Conservation (phyloP, 2,888 invertebrate species). For the Xestoiulus laeticollis region DNA sequence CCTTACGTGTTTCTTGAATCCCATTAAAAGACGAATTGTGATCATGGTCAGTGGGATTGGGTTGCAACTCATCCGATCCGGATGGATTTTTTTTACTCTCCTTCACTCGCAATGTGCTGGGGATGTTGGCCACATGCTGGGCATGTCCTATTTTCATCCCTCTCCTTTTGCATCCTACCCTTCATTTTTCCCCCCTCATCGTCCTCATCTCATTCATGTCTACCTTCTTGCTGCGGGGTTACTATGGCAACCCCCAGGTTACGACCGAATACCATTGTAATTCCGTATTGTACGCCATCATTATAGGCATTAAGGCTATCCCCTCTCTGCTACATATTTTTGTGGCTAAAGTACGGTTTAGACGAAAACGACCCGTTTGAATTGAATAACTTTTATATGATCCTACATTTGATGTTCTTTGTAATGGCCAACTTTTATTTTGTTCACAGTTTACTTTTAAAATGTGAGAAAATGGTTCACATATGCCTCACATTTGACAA, state of each 20-base stretch:
- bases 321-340: conserved; percentile 40
- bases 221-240: conserved; percentile 47
- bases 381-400: not conserved
- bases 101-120: not conserved
- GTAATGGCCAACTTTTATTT: not conserved
- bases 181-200: not conserved
- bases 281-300: conserved; percentile 38
- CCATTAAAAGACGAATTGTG: conserved; percentile 42
- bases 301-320: conserved; percentile 47
- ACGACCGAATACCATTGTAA: conserved; percentile 41
- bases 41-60: conserved; percentile 45
- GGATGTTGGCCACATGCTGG: conserved; percentile 27
- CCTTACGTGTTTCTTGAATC: conserved; percentile 45
- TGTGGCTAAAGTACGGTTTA: conserved; percentile 25
- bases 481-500: no score
- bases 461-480: no score
- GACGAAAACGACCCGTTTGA: not conserved
- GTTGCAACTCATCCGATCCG: conserved; percentile 41
- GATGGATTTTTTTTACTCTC: not conserved
- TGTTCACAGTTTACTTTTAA: not conserved
- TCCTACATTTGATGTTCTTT: not conserved
- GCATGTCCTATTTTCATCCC: conserved; percentile 37
- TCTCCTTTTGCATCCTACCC: not conserved
- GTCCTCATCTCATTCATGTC: conserved; percentile 35
- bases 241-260: conserved; percentile 46